Percentiles rank a stretch among this genome's conserved stretches.
phyloP scores from a whole-genome alignment of 2,113 vertebrate genomes.

The Sander vitreus region DNA sequence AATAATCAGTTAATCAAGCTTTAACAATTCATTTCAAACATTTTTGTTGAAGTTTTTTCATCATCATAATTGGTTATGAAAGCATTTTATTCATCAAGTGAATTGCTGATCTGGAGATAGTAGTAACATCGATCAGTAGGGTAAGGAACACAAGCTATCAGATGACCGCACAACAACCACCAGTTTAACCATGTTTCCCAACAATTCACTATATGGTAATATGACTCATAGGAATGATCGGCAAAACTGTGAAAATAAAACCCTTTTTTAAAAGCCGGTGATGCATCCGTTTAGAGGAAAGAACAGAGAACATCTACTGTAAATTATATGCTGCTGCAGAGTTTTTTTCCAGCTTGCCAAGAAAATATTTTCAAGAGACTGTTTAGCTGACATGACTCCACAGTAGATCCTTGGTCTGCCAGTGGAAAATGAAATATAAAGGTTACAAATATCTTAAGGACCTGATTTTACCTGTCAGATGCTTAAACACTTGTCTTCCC shows the following conservation, averaged over 20 bases:
- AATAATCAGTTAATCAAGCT: neutral
- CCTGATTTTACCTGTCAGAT: neutral
- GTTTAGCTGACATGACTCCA: constrained; percentile 15
- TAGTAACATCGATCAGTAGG: neutral
- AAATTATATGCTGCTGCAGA: constrained; percentile 3
- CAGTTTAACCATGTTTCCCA: neutral
- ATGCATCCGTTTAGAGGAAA: neutral
- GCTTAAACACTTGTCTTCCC: neutral
- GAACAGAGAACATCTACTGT: neutral
- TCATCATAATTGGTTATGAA: no score
- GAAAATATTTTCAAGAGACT: constrained; percentile 19
- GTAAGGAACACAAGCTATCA: neutral
- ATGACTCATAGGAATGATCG: neutral
- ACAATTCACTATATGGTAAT: neutral
- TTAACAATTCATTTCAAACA: neutral
- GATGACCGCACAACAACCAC: neutral
- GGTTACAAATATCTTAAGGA: constrained; percentile 6
- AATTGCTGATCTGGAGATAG: neutral
- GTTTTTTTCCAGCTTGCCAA: constrained; percentile 30
- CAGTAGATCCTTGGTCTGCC: neutral
- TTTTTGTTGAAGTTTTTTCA: neutral
- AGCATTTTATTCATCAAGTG: neutral
- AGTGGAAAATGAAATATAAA: constrained; percentile 28
- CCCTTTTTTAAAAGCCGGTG: neutral
- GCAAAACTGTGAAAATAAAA: neutral